Percentiles rank a stretch among this genome's conserved stretches.
Conservation (phyloP, 1,140 invertebrate genomes). For the Pararge aegeria region DNA sequence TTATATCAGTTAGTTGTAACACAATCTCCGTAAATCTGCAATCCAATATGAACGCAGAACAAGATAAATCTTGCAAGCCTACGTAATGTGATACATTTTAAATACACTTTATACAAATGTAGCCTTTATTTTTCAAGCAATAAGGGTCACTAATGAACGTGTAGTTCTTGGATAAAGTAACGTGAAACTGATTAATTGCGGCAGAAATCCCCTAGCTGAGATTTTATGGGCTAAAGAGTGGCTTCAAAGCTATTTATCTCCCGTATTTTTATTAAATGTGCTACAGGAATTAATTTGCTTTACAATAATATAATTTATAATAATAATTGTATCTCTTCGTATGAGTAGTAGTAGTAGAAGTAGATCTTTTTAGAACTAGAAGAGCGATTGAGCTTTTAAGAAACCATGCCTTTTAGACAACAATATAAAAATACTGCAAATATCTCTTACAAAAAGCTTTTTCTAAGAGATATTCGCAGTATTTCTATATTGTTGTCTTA, state of each 20-base stretch:
- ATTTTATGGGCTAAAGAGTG: constrained; percentile 14
- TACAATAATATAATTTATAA: background rate
- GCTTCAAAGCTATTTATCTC: constrained; percentile 5
- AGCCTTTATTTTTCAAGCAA: background rate
- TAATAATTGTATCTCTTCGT: background rate
- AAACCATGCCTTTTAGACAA: too few species aligned
- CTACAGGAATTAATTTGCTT: background rate
- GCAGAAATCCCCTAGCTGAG: constrained; percentile 9
- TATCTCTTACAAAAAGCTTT: too few species aligned
- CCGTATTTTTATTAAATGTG: constrained; percentile 1
- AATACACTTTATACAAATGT: constrained; percentile 2
- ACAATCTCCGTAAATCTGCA: constrained; percentile 6
- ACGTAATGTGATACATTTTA: constrained; percentile 3
- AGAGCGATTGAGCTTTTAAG: too few species aligned
- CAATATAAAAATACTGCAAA: too few species aligned
- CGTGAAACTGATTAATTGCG: constrained; percentile 27
- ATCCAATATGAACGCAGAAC: constrained; percentile 4
- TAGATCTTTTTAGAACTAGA: too few species aligned
- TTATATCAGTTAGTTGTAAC: background rate
- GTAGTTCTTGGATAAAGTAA: constrained; percentile 13
- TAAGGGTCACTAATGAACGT: constrained; percentile 6
- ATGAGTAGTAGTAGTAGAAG: too few species aligned
- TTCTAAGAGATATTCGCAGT: too few species aligned
- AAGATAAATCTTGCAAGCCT: constrained; percentile 8
- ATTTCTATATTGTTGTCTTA: too few species aligned